Conservation (phyloP, 2,113 vertebrate genomes). For the Origma solitaria region DNA sequence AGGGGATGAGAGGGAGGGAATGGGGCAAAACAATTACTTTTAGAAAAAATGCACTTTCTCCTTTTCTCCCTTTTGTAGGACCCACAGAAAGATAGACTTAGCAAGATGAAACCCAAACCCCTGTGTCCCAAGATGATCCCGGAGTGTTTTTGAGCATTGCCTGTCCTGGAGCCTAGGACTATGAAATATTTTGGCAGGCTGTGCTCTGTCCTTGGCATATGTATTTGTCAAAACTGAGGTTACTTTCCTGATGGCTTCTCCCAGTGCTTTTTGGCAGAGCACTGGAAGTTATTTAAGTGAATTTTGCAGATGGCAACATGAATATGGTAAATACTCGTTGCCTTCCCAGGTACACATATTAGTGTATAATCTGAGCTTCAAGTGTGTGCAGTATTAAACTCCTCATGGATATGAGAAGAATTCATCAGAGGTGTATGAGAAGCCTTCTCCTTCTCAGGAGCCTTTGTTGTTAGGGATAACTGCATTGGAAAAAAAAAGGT, state of each 20-base stretch:
- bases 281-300: background rate
- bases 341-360: background rate
- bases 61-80: background rate
- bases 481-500: background rate
- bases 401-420: background rate
- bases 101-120: background rate
- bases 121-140: background rate
- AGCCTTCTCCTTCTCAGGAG: background rate
- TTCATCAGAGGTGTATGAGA: background rate
- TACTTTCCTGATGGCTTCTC: background rate
- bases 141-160: background rate
- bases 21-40: background rate
- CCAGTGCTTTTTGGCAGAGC: background rate
- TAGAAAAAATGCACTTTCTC: background rate
- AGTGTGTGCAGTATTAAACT: background rate
- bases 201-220: background rate
- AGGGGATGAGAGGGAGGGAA: background rate
- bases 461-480: background rate
- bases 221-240: background rate
- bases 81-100: background rate
- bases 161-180: background rate
- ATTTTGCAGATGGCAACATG: background rate
- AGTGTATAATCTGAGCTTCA: background rate
- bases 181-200: background rate
- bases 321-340: background rate